Evolutionary conservation across 1,140 invertebrate species (phyloP).

Genomic region (Babylonia areolata): DNA sequence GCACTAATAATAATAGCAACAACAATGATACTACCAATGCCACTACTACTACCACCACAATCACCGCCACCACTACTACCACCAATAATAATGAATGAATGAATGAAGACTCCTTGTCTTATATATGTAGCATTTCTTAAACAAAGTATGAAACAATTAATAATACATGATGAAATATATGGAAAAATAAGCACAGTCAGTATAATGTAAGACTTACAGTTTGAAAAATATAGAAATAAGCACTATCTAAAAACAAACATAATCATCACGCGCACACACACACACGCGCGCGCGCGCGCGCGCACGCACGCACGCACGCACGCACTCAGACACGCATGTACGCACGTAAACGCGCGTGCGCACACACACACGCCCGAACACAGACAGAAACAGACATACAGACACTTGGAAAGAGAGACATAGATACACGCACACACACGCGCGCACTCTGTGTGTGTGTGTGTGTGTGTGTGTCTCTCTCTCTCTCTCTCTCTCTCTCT

Average conservation of each 20-base stretch:
- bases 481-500: no score
- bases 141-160: no score
- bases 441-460: background rate
- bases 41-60: no score
- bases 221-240: background rate
- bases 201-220: background rate
- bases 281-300: background rate
- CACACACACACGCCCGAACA: background rate
- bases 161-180: background rate
- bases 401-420: no score
- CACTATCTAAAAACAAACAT: background rate
- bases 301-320: conserved; percentile 14
- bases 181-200: background rate
- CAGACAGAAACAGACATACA: background rate
- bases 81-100: no score
- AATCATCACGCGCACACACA: background rate
- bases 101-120: no score
- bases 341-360: background rate
- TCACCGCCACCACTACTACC: no score
- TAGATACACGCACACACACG: background rate
- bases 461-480: no score
- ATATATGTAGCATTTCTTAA: no score
- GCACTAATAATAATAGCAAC: no score
- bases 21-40: no score
- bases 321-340: background rate